phyloP scores from a whole-genome alignment of 2,888 invertebrate genomes.

The Lasioglossum zephyrum region DNA sequence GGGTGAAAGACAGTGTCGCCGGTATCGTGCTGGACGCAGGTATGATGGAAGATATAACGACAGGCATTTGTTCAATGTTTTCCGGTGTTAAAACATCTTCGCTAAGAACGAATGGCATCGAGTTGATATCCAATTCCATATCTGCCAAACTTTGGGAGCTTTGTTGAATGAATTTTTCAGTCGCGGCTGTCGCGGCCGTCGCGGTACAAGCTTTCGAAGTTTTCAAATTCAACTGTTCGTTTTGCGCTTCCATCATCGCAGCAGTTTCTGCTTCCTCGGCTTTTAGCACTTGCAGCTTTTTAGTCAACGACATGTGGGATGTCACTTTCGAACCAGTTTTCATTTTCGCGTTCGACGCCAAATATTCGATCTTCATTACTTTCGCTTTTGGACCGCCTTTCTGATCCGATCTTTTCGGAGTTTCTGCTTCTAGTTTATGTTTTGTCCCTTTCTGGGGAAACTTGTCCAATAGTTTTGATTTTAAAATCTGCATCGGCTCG shows the following conservation, averaged over 20 bases:
- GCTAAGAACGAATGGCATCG: constrained; percentile 91
- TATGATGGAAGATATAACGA: constrained; percentile 85
- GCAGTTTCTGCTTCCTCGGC: constrained; percentile 73
- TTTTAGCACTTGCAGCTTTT: constrained; percentile 77
- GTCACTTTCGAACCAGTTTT: constrained; percentile 64
- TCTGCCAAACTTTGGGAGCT: constrained; percentile 78
- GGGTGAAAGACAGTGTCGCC: constrained; percentile 67
- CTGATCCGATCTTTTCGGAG: constrained; percentile 62
- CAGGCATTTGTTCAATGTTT: constrained; percentile 89
- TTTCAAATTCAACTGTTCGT: constrained; percentile 61
- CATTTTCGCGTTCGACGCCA: constrained; percentile 69
- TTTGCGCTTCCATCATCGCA: constrained; percentile 61
- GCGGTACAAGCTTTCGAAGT: constrained; percentile 61
- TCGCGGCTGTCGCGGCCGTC: constrained; percentile 48
- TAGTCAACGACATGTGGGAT: constrained; percentile 67
- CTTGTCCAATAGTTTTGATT: constrained; percentile 79
- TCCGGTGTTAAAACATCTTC: constrained; percentile 90
- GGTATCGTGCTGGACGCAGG: constrained; percentile 67
- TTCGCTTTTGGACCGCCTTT: constrained; percentile 73
- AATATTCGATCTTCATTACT: constrained; percentile 78
- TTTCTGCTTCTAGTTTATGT: constrained; percentile 78
- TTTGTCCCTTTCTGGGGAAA: constrained; percentile 75
- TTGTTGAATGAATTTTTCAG: constrained; percentile 78
- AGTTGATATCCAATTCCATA: constrained; percentile 89
- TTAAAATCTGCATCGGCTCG: constrained; percentile 81